Evolutionary conservation across 2,888 invertebrate genomes (phyloP).

Genomic region (Corythucha ciliata): DNA sequence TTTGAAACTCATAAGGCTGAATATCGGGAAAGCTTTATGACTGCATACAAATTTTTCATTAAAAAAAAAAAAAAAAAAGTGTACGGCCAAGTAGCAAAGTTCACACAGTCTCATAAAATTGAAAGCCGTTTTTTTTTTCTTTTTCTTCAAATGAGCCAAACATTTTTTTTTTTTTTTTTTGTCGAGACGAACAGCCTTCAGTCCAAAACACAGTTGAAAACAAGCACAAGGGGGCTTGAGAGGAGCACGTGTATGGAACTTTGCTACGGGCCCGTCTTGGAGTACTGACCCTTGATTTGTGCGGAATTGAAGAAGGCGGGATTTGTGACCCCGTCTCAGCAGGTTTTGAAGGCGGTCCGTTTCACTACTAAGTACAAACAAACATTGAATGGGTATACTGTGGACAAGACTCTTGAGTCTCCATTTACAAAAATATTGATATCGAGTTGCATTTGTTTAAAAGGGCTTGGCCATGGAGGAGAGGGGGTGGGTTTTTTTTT

Average conservation of each 20-base stretch:
- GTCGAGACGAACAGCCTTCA: slow-evolving; percentile 26
- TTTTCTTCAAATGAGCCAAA: not conserved
- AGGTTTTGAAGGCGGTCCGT: slow-evolving; percentile 67
- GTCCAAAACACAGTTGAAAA: not conserved
- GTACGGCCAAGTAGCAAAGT: slow-evolving; percentile 27
- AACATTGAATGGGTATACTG: no score
- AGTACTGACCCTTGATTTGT: slow-evolving; percentile 77
- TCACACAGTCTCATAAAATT: slow-evolving; percentile 23
- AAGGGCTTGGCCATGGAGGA: no score
- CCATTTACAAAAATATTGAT: no score
- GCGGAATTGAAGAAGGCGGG: slow-evolving; percentile 81
- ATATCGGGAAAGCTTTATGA: not conserved
- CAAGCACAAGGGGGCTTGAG: not conserved
- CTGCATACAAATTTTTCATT: not conserved
- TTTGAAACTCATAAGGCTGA: no score
- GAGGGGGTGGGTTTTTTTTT: no score
- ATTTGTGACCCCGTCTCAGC: slow-evolving; percentile 82
- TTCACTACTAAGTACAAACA: slow-evolving; percentile 24
- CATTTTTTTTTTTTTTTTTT: no score
- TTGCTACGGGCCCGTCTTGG: slow-evolving; percentile 30
- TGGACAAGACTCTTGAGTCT: no score
- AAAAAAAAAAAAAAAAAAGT: no score
- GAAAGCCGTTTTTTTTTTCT: not conserved
- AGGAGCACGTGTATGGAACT: slow-evolving; percentile 27
- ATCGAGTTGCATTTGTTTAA: no score